Base-by-base conservation (phyloP, 2,113 vertebrate species). In the Polypterus senegalus region DNA sequence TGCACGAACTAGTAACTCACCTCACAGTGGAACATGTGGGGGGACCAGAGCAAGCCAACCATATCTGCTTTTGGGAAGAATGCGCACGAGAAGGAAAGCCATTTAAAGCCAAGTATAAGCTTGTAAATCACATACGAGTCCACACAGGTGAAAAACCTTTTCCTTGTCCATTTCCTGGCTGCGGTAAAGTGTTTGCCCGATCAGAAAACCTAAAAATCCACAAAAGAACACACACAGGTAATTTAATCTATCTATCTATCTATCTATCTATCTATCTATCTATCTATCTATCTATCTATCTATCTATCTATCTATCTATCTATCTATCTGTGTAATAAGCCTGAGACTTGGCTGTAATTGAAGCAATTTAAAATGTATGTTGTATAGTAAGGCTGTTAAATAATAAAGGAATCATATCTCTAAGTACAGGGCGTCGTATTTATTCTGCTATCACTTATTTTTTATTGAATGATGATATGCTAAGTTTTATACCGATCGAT, bases 1-100 rank as follows among this genome's bases (percentile, higher is more conserved):
- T 95, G 92, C 92, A 95, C 75, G 92, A 95, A 86, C 87, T 95
- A 52, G 92, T 95, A 66, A 95, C 92, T 64, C 92, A 94, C 69
- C 88, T 95, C 77, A 93, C 91, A 1, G 92, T 95, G 83, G 92
- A 95, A 78, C 92, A 95, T 73, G 92, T 95, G 57, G 92, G 92
- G 58, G 92, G 92, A 48, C 91, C 92, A 0, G 92, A 95, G 74
- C 92, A 95, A 79, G 87, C 89, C 55, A 94, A 95, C 77, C 92
- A 95, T 77, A 70, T 95, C 73, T 95, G 92, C 77, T 91, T 92
- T 77, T 94, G 89, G 92, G 90, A 93, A 77, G 82, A 86, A 46
- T 87, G 84, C 64, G n/a, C 79, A 61, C 65, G 88, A 66, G 85
- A 88, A 71, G 86, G 87, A 45, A 89, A 89, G 66, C 85, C 87